phyloP scores from a whole-genome alignment of 2,888 invertebrate genomes.

The Plusia festucae region DNA sequence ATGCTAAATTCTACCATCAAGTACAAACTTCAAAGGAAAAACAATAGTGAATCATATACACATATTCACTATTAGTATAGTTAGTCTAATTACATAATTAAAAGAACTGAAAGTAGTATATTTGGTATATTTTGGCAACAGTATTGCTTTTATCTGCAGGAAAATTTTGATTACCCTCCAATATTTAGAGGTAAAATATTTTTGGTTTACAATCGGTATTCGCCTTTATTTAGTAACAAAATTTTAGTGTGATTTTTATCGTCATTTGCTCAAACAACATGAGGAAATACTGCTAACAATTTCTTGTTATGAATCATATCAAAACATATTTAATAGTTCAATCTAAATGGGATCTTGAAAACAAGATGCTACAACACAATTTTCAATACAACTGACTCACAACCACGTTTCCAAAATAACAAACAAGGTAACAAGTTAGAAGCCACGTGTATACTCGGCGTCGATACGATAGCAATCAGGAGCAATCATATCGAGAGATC shows the following conservation, averaged over 20 bases:
- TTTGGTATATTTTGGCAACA: no score
- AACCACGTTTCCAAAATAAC: conserved; percentile 1
- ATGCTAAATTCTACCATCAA: no score
- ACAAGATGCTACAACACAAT: not conserved
- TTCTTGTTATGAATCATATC: not conserved
- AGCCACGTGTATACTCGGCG: conserved; percentile 16
- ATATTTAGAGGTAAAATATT: no score
- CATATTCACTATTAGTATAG: no score
- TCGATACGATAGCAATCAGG: conserved; percentile 32
- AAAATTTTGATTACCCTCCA: no score
- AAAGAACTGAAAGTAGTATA: no score
- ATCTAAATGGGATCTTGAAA: not conserved
- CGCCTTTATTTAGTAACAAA: not conserved
- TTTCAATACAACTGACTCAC: not conserved
- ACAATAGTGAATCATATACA: no score
- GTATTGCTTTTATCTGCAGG: no score
- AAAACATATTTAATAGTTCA: not conserved
- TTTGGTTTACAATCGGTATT: not conserved
- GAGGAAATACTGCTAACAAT: not conserved
- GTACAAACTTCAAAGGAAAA: no score
- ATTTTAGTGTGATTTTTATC: not conserved
- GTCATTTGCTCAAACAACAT: not conserved
- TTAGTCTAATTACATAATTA: no score
- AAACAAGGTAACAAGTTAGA: conserved; percentile 29
- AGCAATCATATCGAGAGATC: conserved; percentile 39